Conservation (phyloP, 2,888 invertebrate genomes). For the Rhamnusium bicolor region DNA sequence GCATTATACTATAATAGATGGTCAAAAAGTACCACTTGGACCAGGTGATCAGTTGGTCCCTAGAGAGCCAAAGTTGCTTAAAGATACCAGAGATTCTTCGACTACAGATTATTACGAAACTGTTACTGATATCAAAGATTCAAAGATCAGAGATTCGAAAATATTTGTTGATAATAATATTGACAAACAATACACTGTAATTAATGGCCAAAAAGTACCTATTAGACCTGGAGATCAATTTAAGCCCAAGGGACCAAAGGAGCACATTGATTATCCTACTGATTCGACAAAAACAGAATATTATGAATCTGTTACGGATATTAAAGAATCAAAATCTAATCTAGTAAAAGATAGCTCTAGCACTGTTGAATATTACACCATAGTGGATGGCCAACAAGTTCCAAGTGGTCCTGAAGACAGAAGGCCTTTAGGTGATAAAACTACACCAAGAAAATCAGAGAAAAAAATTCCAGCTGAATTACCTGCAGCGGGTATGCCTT, state of each 20-base stretch:
- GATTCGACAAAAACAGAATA: conserved; percentile 36
- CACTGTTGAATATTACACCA: conserved; percentile 54
- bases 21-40: conserved; percentile 19
- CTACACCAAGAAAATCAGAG: conserved; percentile 1
- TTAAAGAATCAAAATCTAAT: conserved; percentile 45
- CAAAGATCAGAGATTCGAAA: conserved; percentile 50
- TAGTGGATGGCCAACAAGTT: conserved; percentile 26
- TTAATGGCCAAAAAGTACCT: conserved; percentile 29
- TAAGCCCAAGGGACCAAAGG: not conserved
- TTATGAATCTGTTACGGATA: conserved; percentile 31
- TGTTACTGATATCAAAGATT: conserved; percentile 5
- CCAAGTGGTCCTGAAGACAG: conserved; percentile 23
- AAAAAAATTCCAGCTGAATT: conserved; percentile 37
- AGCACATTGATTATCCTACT: not conserved
- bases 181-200: conserved; percentile 52
- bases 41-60: not conserved
- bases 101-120: conserved; percentile 39
- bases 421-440: conserved; percentile 16
- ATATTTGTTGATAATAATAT: conserved; percentile 42
- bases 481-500: conserved; percentile 47
- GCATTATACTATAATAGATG: conserved; percentile 23
- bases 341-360: conserved; percentile 55
- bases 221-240: not conserved
- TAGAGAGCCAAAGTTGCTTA: too few species aligned
- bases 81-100: conserved; percentile 25